Conservation (phyloP, 2,888 invertebrate genomes). For the Coelogynopora nodosa region DNA sequence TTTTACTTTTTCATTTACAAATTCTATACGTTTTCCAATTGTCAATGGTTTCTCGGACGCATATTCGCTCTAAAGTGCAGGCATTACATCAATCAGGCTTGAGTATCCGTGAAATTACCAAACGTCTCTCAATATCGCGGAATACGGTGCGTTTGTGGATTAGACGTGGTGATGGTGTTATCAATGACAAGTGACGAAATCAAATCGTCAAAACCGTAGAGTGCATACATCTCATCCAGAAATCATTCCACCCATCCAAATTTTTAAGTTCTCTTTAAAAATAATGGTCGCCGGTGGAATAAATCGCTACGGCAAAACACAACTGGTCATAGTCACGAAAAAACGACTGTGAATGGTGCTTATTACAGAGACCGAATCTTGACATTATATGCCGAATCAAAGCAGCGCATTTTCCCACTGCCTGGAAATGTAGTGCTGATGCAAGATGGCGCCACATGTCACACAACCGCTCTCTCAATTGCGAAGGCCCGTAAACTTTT, state of each 20-base stretch:
- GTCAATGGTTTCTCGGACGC: not conserved
- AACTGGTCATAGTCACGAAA: not conserved
- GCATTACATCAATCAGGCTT: not conserved
- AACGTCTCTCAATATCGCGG: not conserved
- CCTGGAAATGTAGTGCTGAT: not conserved
- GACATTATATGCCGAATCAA: not conserved
- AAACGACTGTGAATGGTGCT: constrained; percentile 15
- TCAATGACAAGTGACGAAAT: not conserved
- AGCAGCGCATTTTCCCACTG: not conserved
- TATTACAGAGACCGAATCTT: not conserved
- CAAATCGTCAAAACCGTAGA: not conserved
- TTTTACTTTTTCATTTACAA: too few species aligned
- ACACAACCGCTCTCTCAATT: not conserved
- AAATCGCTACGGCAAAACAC: not conserved
- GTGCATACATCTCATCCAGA: not conserved
- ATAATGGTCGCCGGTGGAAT: not conserved
- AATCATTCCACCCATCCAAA: not conserved
- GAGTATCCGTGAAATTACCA: not conserved
- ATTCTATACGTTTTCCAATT: not conserved
- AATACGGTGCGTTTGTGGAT: not conserved
- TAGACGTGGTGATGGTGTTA: not conserved
- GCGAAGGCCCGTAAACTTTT: not conserved
- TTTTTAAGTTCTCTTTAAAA: not conserved
- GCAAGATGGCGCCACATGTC: not conserved
- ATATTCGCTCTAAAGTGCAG: not conserved